phyloP scores from a whole-genome alignment of 2,113 vertebrate genomes.

The Myanophis thanlyinensis region DNA sequence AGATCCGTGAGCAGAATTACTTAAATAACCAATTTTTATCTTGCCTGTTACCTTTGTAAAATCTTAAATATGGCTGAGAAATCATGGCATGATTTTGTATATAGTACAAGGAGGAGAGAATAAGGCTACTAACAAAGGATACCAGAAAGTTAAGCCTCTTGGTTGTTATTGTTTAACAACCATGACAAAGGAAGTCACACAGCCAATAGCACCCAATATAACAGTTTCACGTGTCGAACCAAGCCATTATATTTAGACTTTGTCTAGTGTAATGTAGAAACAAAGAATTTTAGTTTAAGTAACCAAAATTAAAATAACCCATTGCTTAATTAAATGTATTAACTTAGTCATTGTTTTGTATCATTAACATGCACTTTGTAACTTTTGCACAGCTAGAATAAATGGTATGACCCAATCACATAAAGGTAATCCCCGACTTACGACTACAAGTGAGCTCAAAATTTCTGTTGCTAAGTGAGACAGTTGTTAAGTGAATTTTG shows the following conservation, averaged over 20 bases:
- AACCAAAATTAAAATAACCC: background rate
- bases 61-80: background rate
- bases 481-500: too few species aligned
- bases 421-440: background rate
- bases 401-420: background rate
- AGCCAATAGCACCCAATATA: background rate
- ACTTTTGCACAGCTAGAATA: background rate
- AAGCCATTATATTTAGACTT: background rate
- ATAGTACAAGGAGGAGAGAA: background rate
- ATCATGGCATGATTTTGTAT: background rate
- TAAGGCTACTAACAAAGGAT: constrained; percentile 28
- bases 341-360: background rate
- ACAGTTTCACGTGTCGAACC: background rate
- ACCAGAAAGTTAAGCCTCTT: constrained; percentile 7
- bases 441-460: too few species aligned
- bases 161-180: background rate
- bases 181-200: constrained; percentile 22
- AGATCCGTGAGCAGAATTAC: constrained; percentile 22
- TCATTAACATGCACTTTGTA: background rate
- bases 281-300: background rate
- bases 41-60: background rate
- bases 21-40: constrained; percentile 42
- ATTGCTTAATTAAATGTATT: background rate
- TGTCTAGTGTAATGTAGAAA: background rate
- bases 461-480: too few species aligned